A percentile compares a stretch with the other conserved stretches of the same genome.
phyloP scores from a whole-genome alignment of 1,140 invertebrate species.

The Zaprionus africanus region DNA sequence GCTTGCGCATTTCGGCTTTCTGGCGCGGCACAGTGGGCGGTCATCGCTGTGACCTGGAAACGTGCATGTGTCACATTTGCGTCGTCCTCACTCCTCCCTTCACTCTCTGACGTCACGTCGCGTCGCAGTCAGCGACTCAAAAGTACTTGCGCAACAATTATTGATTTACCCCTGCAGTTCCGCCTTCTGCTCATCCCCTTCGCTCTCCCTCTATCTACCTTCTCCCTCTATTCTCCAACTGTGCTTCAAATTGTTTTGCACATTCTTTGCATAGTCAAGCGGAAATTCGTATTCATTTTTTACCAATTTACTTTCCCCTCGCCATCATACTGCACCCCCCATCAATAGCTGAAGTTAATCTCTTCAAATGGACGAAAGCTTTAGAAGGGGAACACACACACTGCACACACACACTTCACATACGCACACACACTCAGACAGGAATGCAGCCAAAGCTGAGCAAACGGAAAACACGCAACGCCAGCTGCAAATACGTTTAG shows the following conservation, averaged over 20 bases:
- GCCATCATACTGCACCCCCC: not conserved
- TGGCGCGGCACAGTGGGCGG: conserved; percentile 63
- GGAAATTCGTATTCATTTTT: conserved; percentile 48
- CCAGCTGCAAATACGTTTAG: conserved; percentile 21
- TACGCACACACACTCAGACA: conserved; percentile 4
- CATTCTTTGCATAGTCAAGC: conserved; percentile 52
- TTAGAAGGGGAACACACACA: conserved; percentile 38
- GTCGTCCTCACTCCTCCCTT: not conserved
- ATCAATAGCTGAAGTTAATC: conserved; percentile 45
- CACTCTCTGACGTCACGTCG: conserved; percentile 52
- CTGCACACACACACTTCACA: conserved; percentile 24
- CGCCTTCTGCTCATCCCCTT: not conserved
- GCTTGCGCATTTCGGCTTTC: conserved; percentile 10
- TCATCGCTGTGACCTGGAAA: conserved; percentile 61
- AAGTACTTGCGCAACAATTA: conserved; percentile 76
- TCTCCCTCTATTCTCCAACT: not conserved
- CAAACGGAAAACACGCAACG: conserved; percentile 56
- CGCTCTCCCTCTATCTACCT: too few species aligned
- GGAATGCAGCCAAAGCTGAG: conserved; percentile 18
- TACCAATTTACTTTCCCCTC: conserved; percentile 9
- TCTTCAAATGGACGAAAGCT: conserved; percentile 46
- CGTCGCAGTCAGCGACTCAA: conserved; percentile 35
- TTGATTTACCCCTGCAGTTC: conserved; percentile 59
- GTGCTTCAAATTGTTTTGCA: conserved; percentile 48
- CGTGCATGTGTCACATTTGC: conserved; percentile 20